Evolutionary conservation across 1,140 invertebrate genomes (phyloP).

Genomic region (Stenopsyche tienmushanensis): DNA sequence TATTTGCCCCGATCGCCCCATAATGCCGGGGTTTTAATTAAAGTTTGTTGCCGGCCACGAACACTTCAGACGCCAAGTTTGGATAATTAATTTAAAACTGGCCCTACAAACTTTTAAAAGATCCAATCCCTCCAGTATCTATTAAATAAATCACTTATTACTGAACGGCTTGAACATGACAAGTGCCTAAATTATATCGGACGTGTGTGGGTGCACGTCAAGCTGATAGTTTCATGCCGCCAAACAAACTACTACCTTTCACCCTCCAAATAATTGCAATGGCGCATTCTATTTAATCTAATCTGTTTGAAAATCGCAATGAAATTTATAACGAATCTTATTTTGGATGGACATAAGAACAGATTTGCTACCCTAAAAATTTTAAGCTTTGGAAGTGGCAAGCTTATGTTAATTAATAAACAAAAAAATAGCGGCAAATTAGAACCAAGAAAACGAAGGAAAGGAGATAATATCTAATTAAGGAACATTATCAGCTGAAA

Average conservation of each 20-base stretch:
- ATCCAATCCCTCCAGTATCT: slow-evolving; percentile 6
- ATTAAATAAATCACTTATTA: slow-evolving; percentile 8
- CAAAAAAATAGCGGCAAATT: no score
- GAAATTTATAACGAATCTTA: background rate
- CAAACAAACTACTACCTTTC: background rate
- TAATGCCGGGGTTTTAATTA: slow-evolving; percentile 9
- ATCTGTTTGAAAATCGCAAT: background rate
- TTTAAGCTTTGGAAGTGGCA: no score
- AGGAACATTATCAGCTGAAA: no score
- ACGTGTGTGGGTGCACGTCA: background rate
- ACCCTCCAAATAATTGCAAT: background rate
- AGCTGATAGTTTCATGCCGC: no score
- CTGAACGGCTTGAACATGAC: no score
- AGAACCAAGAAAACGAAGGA: no score
- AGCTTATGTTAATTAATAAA: no score
- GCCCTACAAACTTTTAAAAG: slow-evolving; percentile 12
- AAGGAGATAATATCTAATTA: no score
- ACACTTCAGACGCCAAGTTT: slow-evolving; percentile 15
- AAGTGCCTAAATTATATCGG: no score
- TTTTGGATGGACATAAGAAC: no score
- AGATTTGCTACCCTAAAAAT: no score
- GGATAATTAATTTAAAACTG: slow-evolving; percentile 23
- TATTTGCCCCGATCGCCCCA: background rate
- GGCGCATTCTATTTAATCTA: background rate
- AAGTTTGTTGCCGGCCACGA: slow-evolving; percentile 13